Evolutionary conservation across 2,113 vertebrate species (phyloP), one percentile per base, ranked within the genome.

Genomic region (Nipponia nippon): DNA sequence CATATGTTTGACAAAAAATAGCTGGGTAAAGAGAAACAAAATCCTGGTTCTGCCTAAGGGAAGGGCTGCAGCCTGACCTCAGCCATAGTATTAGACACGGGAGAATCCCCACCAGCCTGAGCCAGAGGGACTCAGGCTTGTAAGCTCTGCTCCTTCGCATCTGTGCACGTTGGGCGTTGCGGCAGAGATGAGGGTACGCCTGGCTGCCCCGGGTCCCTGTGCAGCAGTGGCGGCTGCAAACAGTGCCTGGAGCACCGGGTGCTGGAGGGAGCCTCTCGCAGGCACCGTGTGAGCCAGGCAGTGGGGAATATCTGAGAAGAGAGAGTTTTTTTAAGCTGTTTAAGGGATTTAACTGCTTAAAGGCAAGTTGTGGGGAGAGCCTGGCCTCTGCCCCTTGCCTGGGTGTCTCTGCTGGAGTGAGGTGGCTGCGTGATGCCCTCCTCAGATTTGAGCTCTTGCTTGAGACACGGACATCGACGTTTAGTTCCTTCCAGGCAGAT

Each of bases 1-100:
- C 78, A 66, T 13, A 8, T 5, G 10, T 69, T 90, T 66, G 49
- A 77, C 30, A 77, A 91, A 95, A 96, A 77, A 90, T 53, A 90
- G 70, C 62, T 83, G 66, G 53, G 84, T 69, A 83, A 94, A 62
- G 82, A 90, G 87, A 95, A 93, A 87, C 36, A 20, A 91, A 93
- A 53, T 89, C 75, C 58, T 44, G 19, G 21, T 90, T 96, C 65
- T 94, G 62, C 56, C 26, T 17, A 49, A 78, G 89, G 80, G 83
- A 84, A 75, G 78, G 55, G 52, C 83, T 95, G 63, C 63, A 94
- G 91, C 55, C 56, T 87, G 55, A 84, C 50, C 66, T 94, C 75
- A 77, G 65, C 78, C 11, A 0, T 44, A 56, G 61, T 66, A 72
- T 49, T 59, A 91, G 82, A 56, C 34, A 23, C 3, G 36, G 13